Percentiles rank a stretch among this genome's conserved stretches.
phyloP scores from a whole-genome alignment of 1,140 invertebrate genomes.

The Hyles euphorbiae region DNA sequence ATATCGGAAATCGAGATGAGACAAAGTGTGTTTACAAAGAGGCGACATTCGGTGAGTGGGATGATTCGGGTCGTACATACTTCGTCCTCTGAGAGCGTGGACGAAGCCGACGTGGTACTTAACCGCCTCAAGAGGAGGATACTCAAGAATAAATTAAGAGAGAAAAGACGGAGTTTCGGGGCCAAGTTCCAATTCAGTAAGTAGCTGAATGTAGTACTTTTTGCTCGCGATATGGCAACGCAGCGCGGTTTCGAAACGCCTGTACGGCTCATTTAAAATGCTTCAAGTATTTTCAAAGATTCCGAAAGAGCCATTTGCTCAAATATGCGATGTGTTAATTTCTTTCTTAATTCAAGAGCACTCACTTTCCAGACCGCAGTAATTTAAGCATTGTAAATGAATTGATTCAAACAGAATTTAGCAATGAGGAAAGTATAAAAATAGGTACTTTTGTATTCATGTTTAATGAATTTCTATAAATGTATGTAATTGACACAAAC shows the following conservation, averaged over 20 bases:
- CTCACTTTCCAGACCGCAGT: no score
- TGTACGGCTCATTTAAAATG: no score
- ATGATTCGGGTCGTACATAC: conserved; percentile 44
- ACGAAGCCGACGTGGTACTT: conserved; percentile 70
- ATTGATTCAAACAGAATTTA: no score
- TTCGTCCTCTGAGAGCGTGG: conserved; percentile 72
- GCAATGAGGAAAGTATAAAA: no score
- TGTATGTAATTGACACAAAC: no score
- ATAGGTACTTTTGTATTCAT: no score
- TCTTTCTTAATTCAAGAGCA: no score
- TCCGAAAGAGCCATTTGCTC: no score
- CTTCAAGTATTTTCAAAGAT: no score
- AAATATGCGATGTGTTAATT: no score
- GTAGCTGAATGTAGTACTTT: conserved; percentile 17
- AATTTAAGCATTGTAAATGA: no score
- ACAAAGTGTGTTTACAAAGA: conserved; percentile 39
- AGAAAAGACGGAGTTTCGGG: conserved; percentile 52
- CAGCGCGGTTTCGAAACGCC: background rate
- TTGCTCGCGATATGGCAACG: background rate
- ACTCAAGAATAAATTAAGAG: conserved; percentile 68
- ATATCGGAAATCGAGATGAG: conserved; percentile 63
- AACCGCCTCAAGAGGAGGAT: conserved; percentile 70
- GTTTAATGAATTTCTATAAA: no score
- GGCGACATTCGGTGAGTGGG: conserved; percentile 57
- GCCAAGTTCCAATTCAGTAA: conserved; percentile 44